phyloP scores from a whole-genome alignment of 2,113 vertebrate species.

The Melanocharis versteri region DNA sequence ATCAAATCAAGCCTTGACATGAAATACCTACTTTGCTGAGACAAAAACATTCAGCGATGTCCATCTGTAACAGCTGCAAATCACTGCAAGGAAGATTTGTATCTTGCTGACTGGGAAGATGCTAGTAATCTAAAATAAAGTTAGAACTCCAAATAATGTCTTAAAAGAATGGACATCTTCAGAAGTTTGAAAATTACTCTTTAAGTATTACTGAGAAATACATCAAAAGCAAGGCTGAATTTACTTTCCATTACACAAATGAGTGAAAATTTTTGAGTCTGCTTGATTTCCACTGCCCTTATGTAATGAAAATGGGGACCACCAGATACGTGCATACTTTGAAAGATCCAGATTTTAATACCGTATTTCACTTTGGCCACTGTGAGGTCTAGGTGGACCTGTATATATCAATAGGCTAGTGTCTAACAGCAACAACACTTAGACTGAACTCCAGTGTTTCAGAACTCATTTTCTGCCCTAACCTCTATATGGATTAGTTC shows the following conservation, averaged over 20 bases:
- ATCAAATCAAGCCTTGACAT: not conserved
- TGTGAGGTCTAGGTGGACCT: not conserved
- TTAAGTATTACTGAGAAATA: not conserved
- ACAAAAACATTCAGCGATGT: not conserved
- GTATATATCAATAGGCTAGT: rapidly evolving
- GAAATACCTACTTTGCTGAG: not conserved
- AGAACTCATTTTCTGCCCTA: not conserved
- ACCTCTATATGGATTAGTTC: not conserved
- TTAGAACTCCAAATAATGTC: not conserved
- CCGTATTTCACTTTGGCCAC: not conserved
- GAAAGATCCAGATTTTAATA: not conserved
- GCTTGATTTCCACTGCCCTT: not conserved
- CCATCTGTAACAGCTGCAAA: not conserved
- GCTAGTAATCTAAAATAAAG: not conserved
- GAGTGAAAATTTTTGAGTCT: not conserved
- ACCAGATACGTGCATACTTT: rapidly evolving
- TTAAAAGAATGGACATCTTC: not conserved
- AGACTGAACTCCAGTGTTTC: not conserved
- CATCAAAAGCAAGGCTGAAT: not conserved
- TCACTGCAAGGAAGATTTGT: not conserved
- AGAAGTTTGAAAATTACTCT: not conserved
- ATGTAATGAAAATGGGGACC: not conserved
- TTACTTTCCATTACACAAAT: not conserved
- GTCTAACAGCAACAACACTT: not conserved
- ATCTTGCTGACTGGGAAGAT: not conserved